Evolutionary conservation across 2,797 vertebrate species (phyloP).

Genomic region (Cercopithecus diana): DNA sequence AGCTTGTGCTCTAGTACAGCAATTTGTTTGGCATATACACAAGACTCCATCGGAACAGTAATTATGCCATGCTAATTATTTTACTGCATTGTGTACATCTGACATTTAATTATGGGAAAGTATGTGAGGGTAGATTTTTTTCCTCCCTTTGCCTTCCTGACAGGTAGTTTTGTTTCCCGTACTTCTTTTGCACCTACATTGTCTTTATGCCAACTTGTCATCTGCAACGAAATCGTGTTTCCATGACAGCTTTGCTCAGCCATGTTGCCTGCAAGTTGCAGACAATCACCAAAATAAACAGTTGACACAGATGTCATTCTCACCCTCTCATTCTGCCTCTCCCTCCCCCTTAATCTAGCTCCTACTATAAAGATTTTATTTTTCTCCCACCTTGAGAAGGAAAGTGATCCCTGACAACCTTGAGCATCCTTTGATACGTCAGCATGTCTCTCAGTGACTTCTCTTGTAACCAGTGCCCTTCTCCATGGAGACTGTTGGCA

Average conservation of each 20-base stretch:
- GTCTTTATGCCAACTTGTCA: constrained; percentile 76
- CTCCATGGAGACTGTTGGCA: constrained; percentile 81
- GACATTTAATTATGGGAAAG: constrained; percentile 86
- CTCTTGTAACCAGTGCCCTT: constrained; percentile 78
- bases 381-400: constrained; percentile 22
- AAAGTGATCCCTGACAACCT: constrained; percentile 52
- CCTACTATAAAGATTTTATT: constrained; percentile 48
- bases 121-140: constrained; percentile 66
- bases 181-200: constrained; percentile 76
- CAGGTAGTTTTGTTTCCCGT: constrained; percentile 72
- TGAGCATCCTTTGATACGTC: constrained; percentile 58
- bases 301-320: constrained; percentile 71
- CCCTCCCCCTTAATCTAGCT: not conserved
- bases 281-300: constrained; percentile 80
- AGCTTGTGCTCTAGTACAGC: constrained; percentile 87
- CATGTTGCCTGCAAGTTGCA: constrained; percentile 73
- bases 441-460: constrained; percentile 65
- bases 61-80: constrained; percentile 87
- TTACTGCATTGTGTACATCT: constrained; percentile 84
- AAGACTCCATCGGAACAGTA: constrained; percentile 84
- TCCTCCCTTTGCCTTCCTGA: constrained; percentile 68
- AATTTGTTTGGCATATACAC: constrained; percentile 86
- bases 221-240: constrained; percentile 76
- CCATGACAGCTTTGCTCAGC: constrained; percentile 74
- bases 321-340: constrained; percentile 2